Evolutionary conservation across 1,140 invertebrate genomes (phyloP).

Genomic region (Bradysia coprophila): DNA sequence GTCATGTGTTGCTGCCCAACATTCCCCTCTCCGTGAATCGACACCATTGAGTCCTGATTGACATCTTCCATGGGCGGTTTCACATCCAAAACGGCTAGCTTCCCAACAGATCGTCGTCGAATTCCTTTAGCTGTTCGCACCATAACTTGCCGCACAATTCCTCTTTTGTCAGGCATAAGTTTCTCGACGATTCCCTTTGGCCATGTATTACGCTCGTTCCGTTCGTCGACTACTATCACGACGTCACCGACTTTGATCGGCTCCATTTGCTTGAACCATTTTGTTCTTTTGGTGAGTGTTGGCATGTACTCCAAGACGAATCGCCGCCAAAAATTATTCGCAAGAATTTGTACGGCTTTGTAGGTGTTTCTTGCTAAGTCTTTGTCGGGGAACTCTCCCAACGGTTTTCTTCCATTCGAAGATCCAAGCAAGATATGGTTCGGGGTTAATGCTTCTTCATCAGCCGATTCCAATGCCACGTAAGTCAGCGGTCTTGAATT

Average conservation of each 20-base stretch:
- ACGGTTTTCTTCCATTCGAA: too few relatives aligned
- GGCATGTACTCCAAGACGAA: slow-evolving; percentile 7
- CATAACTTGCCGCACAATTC: not conserved
- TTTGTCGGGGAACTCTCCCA: too few relatives aligned
- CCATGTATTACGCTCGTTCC: slow-evolving; percentile 3
- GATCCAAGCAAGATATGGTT: too few relatives aligned
- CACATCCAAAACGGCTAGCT: not conserved
- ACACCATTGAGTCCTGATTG: too few relatives aligned
- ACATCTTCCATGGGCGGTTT: too few relatives aligned
- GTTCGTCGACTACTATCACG: slow-evolving; percentile 4
- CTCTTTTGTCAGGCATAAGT: not conserved
- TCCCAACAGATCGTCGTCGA: not conserved
- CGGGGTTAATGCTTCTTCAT: too few relatives aligned
- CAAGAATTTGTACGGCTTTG: not conserved
- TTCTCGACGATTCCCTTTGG: slow-evolving; percentile 1
- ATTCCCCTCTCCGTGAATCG: too few relatives aligned
- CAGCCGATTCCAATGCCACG: too few relatives aligned
- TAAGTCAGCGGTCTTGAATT: too few relatives aligned
- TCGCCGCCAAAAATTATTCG: not conserved
- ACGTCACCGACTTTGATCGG: slow-evolving; percentile 2
- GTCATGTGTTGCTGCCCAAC: too few relatives aligned
- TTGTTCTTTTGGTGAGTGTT: slow-evolving; percentile 1
- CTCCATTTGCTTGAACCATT: slow-evolving; percentile 4
- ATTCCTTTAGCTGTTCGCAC: not conserved
- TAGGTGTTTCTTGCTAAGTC: not conserved